Base-by-base conservation (phyloP, 2,888 invertebrate genomes). In the Drosophila pegasa region DNA sequence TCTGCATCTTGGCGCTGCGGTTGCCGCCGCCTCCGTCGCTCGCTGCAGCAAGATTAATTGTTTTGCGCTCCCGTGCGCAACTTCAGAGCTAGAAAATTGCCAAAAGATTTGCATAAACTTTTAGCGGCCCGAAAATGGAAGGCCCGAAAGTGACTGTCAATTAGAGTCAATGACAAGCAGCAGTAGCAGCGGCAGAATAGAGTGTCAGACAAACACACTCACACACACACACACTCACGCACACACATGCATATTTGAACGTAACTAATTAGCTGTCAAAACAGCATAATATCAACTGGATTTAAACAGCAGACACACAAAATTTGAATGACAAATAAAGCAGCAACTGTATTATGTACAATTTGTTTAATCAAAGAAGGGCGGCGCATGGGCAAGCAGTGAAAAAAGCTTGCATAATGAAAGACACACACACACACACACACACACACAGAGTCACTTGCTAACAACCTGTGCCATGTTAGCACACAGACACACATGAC, bases 241-340 rank as follows among this genome's bases (percentile, higher is more conserved):
- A 38, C 33, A 48, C 38, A 47, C 33, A 33, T 57, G 61, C 65
- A 64, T 70, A 73, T 78, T 75, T 73, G 80, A 71, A 80, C 63
- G 73, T 61, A 75, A 86, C 90, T 89, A 90, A 89, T 89, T 89
- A 89, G 88, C 90, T 89, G 89, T 90, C 90, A 89, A 88, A 89
- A 85, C 79, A 80, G 78, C 74, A 86, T 74, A 79, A 77, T 84
- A 80, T 88, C 78, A 81, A 81, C 70, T 71, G 75, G 62, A 69
- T 74, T 59, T 67, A 61, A 51, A 75, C 59, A 69, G 62, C 68
- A 55, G 38, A 47, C 50, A 61, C 47, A 67, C 59, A 57, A 51
- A 68, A 76, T 68, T 75, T 61, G 71, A 75, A 67, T 63, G 50
- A 66, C 75, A 76, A 71, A 78, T 70, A 77, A 70, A 72, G 35